Conservation (phyloP, 2,888 invertebrate species). For the Hypena proboscidalis region DNA sequence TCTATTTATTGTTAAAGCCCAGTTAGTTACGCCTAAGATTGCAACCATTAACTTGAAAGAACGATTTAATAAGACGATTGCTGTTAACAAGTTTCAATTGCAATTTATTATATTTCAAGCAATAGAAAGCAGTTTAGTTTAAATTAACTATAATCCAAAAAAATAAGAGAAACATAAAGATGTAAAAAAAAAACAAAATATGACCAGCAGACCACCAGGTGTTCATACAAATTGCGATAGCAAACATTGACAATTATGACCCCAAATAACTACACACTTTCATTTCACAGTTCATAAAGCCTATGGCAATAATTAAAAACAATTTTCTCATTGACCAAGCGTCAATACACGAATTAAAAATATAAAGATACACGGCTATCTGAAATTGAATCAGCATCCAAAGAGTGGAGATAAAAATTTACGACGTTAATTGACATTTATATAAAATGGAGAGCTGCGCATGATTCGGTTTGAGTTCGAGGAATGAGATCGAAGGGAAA, state of each 20-base stretch:
- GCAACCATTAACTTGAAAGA: too few species aligned
- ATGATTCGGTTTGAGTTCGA: constrained; percentile 25
- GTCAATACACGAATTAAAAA: constrained; percentile 47
- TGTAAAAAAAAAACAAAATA: too few species aligned
- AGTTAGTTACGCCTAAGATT: too few species aligned
- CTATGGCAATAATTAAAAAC: constrained; percentile 42
- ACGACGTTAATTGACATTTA: constrained; percentile 64
- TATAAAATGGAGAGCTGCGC: constrained; percentile 50
- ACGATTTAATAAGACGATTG: too few species aligned
- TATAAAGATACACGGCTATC: constrained; percentile 52
- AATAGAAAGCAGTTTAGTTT: too few species aligned
- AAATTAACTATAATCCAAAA: too few species aligned
- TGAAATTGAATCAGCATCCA: constrained; percentile 53
- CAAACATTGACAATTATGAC: constrained; percentile 20
- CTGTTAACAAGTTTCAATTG: too few species aligned
- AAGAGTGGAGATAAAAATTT: constrained; percentile 53
- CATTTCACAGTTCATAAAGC: constrained; percentile 39
- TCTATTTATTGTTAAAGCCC: too few species aligned
- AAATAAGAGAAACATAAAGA: too few species aligned
- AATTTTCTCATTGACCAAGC: constrained; percentile 39
- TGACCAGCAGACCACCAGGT: too few species aligned
- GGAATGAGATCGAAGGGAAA: constrained; percentile 29
- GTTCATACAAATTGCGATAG: too few species aligned
- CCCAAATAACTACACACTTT: constrained; percentile 21
- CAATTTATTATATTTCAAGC: too few species aligned